Base-by-base conservation (phyloP, 2,797 vertebrate genomes). In the Pseudochirops cupreus region DNA sequence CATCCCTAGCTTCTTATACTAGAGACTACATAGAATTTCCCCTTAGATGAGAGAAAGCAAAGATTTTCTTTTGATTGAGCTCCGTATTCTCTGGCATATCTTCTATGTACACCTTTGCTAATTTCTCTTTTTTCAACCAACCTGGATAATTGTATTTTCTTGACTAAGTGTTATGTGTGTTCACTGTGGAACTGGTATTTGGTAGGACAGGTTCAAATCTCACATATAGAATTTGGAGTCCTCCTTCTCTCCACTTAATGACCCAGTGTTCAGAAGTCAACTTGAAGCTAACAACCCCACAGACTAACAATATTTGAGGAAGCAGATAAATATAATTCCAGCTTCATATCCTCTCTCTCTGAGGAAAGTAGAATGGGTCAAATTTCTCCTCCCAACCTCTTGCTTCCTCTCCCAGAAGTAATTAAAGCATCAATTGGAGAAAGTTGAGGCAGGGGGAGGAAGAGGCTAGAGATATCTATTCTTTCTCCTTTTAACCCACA, bases 401-500 rank as follows among this genome's bases (percentile, higher is more conserved):
- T 67, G 33, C 62, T 67, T 67, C 33, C 16, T 12, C 14, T 67
- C 62, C 33, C 29, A 3, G 33, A 0, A 67, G 14, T 16, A n/a
- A 67, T 18, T 67, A 39, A 67, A 67, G 31, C 18, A 16, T 67
- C 5, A n/a, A 33, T n/a, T 67, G 14, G 33, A 7, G 33, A 67
- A n/a, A 0, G 16, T 24, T 56, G 56, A 2, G 5, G 21, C 0
- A 11, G 29, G 12, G 2, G 11, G 4, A 21, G 3, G 31, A 10
- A 33, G 29, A 62, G 29, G 29, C 31, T 62, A 62, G 10, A 31
- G 29, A 33, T 31, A 29, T 29, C 11, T 29, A 11, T 67, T n/a
- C 5, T 67, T 33, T n/a, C 14, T n/a, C 5, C 13, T 16, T 67
- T n/a, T 67, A 33, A 67, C 29, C 29, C 62, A 67, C 14, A 18